These are phyloP conservation scores for Myodes glareolus DNA, from an alignment of 2,113 vertebrate genomes.

Conservation along the genomic window DNA sequence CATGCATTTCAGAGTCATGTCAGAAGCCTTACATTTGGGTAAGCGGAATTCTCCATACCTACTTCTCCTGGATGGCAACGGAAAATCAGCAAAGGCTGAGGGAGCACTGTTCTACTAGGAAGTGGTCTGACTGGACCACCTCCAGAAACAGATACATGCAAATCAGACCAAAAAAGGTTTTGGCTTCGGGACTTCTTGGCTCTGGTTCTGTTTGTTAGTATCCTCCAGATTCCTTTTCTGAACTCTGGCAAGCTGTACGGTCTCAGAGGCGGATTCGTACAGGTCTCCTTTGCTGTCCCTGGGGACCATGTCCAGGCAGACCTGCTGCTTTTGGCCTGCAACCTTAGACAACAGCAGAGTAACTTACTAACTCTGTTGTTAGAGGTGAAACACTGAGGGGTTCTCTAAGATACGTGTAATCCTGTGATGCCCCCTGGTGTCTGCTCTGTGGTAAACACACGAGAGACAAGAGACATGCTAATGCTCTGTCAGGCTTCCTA, in stretches of 20 bases:
- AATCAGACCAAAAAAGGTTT: slow-evolving; percentile 63
- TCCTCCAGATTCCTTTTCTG: slow-evolving; percentile 32
- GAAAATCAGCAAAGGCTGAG: not conserved
- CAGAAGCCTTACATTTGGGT: not conserved
- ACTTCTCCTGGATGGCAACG: not conserved
- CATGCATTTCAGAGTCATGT: not conserved
- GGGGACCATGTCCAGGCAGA: not conserved
- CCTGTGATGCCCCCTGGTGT: slow-evolving; percentile 67
- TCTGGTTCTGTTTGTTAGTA: not conserved
- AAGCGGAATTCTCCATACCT: not conserved
- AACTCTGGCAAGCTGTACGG: not conserved
- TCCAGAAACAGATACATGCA: slow-evolving; percentile 8
- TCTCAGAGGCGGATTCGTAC: not conserved
- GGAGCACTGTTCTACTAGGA: not conserved
- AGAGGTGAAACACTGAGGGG: not conserved
- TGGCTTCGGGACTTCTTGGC: slow-evolving; percentile 34
- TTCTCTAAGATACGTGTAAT: rapidly evolving
- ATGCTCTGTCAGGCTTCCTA: not conserved
- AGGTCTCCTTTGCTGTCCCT: not conserved
- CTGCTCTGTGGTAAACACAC: not conserved
- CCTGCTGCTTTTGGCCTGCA: not conserved
- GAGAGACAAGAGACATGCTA: not conserved
- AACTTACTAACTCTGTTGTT: not conserved
- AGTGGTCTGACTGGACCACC: slow-evolving; percentile 7
- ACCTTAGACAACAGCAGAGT: not conserved